A percentile compares a stretch with the other conserved stretches of the same genome.
Conservation (phyloP, 2,797 vertebrate species). For the Ceryle rudis region DNA sequence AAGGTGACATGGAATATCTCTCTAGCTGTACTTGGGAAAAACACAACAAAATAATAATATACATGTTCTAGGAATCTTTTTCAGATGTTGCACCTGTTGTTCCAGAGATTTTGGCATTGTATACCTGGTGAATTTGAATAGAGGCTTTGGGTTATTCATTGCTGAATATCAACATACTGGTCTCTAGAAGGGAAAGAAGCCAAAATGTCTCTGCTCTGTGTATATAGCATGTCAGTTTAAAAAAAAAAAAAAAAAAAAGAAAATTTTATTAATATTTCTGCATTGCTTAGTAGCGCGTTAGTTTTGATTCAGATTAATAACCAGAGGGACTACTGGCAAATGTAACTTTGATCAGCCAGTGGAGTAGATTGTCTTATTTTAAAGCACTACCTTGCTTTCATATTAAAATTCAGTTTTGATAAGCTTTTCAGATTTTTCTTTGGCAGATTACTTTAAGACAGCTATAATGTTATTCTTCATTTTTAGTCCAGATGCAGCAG, state of each 20-base stretch:
- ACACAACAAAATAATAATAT: not conserved
- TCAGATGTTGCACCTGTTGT: not conserved
- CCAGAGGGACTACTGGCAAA: not conserved
- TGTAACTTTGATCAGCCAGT: not conserved
- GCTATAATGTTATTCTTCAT: not conserved
- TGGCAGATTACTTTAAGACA: not conserved
- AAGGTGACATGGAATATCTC: not conserved
- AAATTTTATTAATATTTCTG: not conserved
- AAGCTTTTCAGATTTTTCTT: not conserved
- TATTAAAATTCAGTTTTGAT: not conserved
- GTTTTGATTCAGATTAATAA: not conserved
- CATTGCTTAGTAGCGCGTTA: not conserved
- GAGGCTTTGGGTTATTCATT: not conserved
- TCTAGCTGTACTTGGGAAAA: not conserved
- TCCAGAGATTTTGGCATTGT: not conserved
- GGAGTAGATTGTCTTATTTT: not conserved
- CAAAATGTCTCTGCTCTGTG: not conserved
- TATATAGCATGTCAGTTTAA: not conserved
- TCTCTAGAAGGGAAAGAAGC: not conserved
- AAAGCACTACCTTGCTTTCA: not conserved
- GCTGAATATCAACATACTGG: not conserved
- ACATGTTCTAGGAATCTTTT: not conserved
- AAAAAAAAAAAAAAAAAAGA: not conserved
- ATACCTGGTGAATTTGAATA: not conserved
- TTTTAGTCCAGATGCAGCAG: not conserved